Conservation (phyloP, 2,113 vertebrate genomes). For the Clarias gariepinus region DNA sequence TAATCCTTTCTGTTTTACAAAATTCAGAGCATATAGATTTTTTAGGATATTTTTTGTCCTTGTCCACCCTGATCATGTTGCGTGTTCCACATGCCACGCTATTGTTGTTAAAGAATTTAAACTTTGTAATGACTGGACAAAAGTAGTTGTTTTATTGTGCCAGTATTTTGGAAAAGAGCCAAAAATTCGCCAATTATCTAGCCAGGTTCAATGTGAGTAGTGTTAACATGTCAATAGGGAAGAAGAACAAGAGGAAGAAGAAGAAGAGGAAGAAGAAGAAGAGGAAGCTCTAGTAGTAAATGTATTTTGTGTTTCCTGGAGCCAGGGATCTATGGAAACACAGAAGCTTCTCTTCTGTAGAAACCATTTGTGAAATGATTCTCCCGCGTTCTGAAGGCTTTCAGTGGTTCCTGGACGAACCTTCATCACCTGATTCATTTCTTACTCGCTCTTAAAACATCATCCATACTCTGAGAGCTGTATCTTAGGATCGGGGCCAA, state of each 20-base stretch:
- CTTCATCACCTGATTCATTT: conserved; percentile 11
- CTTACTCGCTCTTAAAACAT: neutral
- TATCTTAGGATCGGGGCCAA: neutral
- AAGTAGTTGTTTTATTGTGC: neutral
- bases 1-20: neutral
- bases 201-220: neutral
- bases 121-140: neutral
- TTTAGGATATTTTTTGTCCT: too few relatives aligned
- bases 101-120: neutral
- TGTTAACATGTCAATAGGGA: neutral
- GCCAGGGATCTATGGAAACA: neutral
- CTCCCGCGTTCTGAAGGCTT: neutral
- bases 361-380: conserved; percentile 51
- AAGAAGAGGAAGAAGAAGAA: neutral
- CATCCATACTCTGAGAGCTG: neutral
- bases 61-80: neutral
- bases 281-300: too few relatives aligned
- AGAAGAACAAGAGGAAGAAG: too few relatives aligned
- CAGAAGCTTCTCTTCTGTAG: neutral
- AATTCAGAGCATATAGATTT: neutral
- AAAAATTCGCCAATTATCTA: neutral
- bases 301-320: neutral
- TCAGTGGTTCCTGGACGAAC: conserved; percentile 9
- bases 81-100: neutral
- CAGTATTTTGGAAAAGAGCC: neutral